Conservation (phyloP, 2,888 invertebrate genomes). For the Troilus luridus region DNA sequence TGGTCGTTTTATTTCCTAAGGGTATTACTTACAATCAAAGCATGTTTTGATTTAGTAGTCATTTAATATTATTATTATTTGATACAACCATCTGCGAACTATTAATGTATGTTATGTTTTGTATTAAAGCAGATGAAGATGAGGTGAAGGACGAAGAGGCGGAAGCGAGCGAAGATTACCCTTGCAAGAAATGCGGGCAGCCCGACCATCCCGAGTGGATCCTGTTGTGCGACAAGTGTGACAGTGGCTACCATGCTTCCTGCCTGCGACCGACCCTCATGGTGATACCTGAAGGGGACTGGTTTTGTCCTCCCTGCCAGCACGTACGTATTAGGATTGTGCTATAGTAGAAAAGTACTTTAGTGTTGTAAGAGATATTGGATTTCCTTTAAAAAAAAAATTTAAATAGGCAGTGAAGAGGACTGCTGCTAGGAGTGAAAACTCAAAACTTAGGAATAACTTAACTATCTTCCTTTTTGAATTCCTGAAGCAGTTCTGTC, state of each 20-base stretch:
- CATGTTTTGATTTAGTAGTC: no score
- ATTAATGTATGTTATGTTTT: neutral
- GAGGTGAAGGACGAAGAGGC: slow-evolving; percentile 49
- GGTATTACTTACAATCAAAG: neutral
- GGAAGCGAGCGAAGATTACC: slow-evolving; percentile 74
- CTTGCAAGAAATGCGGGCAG: slow-evolving; percentile 91
- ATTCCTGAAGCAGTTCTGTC: no score
- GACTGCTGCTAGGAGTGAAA: no score
- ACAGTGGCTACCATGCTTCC: slow-evolving; percentile 97
- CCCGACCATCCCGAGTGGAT: slow-evolving; percentile 98
- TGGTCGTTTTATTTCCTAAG: slow-evolving; percentile 44
- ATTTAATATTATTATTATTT: no score
- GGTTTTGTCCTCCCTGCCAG: slow-evolving; percentile 98
- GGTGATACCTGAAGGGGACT: slow-evolving; percentile 96
- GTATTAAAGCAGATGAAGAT: slow-evolving; percentile 26
- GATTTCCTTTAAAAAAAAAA: no score
- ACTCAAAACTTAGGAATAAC: no score
- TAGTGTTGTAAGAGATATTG: slow-evolving; percentile 25
- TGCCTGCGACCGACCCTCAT: slow-evolving; percentile 94
- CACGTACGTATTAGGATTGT: slow-evolving; percentile 77
- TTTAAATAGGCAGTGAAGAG: no score
- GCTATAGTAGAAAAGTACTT: neutral
- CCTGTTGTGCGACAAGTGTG: slow-evolving; percentile 94
- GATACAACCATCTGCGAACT: no score
- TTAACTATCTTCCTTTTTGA: no score